A percentile compares a stretch with the other conserved stretches of the same genome.
These are phyloP conservation scores for Gouania willdenowi DNA, from an alignment of 2,797 vertebrate genomes.

Conservation along the genomic window DNA sequence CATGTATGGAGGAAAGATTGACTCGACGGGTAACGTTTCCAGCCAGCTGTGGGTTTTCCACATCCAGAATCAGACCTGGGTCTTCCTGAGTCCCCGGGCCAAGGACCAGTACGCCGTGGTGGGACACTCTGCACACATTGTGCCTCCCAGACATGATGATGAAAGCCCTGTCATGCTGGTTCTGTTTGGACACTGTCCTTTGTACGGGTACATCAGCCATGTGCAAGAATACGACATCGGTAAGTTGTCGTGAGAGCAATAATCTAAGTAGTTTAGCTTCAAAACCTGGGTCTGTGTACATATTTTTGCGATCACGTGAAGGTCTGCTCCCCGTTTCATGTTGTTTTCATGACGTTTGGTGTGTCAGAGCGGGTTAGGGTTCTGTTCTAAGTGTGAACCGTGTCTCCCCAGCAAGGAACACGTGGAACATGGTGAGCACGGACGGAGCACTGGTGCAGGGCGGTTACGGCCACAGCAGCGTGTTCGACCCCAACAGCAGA, in stretches of 20 bases:
- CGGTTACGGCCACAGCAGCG: slow-evolving; percentile 95
- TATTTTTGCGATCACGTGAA: too few relatives aligned
- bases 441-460: slow-evolving; percentile 90
- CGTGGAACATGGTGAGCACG: slow-evolving; percentile 81
- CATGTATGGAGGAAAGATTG: slow-evolving; percentile 97
- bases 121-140: slow-evolving; percentile 90
- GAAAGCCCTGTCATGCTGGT: slow-evolving; percentile 83
- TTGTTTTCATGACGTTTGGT: slow-evolving; percentile 8
- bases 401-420: slow-evolving; percentile 72
- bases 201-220: slow-evolving; percentile 92
- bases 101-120: slow-evolving; percentile 95
- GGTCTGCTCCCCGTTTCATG: background rate
- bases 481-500: slow-evolving; percentile 82
- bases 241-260: slow-evolving; percentile 67
- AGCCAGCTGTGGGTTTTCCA: slow-evolving; percentile 92
- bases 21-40: slow-evolving; percentile 90
- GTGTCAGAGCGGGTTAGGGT: slow-evolving; percentile 4
- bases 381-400: background rate
- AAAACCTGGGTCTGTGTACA: too few relatives aligned
- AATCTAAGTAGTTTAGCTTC: too few relatives aligned
- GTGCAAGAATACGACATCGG: slow-evolving; percentile 92
- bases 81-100: slow-evolving; percentile 65
- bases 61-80: slow-evolving; percentile 87
- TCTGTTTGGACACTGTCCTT: slow-evolving; percentile 93
- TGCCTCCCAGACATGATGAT: slow-evolving; percentile 68